phyloP scores from a whole-genome alignment of 2,113 vertebrate genomes.

The Halcyon senegalensis region DNA sequence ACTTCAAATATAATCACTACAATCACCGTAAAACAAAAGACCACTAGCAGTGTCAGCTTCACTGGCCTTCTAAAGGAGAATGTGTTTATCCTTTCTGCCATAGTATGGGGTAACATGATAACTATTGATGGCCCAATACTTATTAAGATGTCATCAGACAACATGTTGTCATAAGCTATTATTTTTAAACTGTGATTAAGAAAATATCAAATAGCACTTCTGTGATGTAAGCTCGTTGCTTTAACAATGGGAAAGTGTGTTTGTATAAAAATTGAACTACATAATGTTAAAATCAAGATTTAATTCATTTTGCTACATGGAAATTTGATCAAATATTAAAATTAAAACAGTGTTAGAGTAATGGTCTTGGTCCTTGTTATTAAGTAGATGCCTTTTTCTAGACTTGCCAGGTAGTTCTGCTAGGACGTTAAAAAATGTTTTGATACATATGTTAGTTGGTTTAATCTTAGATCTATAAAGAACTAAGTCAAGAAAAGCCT shows the following conservation, averaged over 20 bases:
- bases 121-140: conserved; percentile 34
- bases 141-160: conserved; percentile 36
- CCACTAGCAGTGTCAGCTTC: conserved; percentile 26
- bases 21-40: not conserved
- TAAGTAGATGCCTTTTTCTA: not conserved
- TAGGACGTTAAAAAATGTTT: conserved; percentile 17
- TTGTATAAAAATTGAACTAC: not conserved
- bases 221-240: not conserved
- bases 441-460: conserved; percentile 46
- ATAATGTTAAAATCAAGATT: not conserved
- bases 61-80: not conserved
- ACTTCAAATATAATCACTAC: not conserved
- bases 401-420: conserved; percentile 1
- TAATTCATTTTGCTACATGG: not conserved
- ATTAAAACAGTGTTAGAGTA: not conserved
- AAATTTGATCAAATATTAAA: not conserved
- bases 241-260: not conserved
- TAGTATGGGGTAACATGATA: conserved; percentile 9
- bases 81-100: conserved; percentile 40
- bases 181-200: not conserved
- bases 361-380: not conserved
- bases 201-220: not conserved
- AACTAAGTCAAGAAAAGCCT: conserved; percentile 39
- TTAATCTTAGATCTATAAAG: conserved; percentile 43
- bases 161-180: conserved; percentile 47